Evolutionary conservation across 1,140 invertebrate genomes (phyloP), one percentile per base, ranked within the genome.

Genomic region (Rhynchophorus ferrugineus): DNA sequence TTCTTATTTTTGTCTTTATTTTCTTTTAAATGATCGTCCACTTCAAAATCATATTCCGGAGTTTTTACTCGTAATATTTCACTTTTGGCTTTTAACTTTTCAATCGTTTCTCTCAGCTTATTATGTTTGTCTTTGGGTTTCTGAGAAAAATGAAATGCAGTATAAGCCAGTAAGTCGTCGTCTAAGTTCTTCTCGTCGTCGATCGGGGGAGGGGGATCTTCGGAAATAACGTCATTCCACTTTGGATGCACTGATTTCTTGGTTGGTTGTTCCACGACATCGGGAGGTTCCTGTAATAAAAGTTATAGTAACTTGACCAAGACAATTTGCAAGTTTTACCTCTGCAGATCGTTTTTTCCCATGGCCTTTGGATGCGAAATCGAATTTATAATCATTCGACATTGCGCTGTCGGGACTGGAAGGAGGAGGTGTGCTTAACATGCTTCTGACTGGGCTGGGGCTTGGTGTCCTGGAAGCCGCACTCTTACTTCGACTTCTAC

Each of bases 31-130:
- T 60, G 54, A 20, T 65, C 56, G 17, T 58, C 56, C 14, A 56
- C 44, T 49, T 61, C 58, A 24, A 59, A 58, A 29, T 59, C 53
- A 20, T 42, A 44, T 22, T 60, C 43, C 1, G 38, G 18, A 48
- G 52, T 38, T 47, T 61, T 56, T 1, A 61, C 6, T 43, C 60
- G 56, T 6, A 71, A 70, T 13, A 72, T 67, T 61, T 81, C 78
- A 63, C 72, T 78, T 62, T 78, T 78, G 1, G 76, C 73, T 68
- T 82, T 83, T 16, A 83, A 57, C 59, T 81, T 83, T 62, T 82
- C 80, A 35, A 78, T 78, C 5, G 76, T 79, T 66, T 79, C 76
- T 42, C 73, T 68, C 29, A 78, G 57, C 56, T 78, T 78, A 44
- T 73, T 71, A 62, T 78, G 77, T 64, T 78, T 79, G 22, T 77